Evolutionary conservation across 1,140 invertebrate genomes (phyloP).

Genomic region (Stratiolaelaps scimitus): DNA sequence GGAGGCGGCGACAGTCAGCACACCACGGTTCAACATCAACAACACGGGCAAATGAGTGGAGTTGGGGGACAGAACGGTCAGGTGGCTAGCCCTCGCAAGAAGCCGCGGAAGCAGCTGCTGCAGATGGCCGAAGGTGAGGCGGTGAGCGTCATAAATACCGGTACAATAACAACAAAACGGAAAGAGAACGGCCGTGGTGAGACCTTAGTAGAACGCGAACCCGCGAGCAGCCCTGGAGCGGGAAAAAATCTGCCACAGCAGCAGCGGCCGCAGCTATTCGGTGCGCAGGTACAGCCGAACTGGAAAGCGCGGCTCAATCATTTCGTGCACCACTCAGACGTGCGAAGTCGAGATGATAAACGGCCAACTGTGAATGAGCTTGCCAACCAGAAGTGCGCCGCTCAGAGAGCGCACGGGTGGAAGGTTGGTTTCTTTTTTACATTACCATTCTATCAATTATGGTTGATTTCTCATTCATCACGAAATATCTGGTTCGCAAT

Average conservation of each 20-base stretch:
- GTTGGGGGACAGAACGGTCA: not conserved
- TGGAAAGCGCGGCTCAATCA: slow-evolving; percentile 59
- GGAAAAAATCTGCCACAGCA: slow-evolving; percentile 34
- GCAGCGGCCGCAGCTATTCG: slow-evolving; percentile 41
- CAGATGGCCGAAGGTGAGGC: slow-evolving; percentile 38
- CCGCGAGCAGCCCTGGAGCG: slow-evolving; percentile 1
- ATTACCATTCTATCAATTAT: not conserved
- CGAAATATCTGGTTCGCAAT: too few relatives aligned
- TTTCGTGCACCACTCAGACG: slow-evolving; percentile 72
- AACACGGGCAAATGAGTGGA: too few relatives aligned
- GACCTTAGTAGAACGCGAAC: slow-evolving; percentile 27
- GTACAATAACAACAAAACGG: not conserved
- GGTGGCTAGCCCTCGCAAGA: slow-evolving; percentile 50
- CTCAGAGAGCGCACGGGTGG: slow-evolving; percentile 85
- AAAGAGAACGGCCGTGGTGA: slow-evolving; percentile 33
- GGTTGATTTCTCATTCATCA: not conserved
- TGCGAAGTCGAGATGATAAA: slow-evolving; percentile 64
- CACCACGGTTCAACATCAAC: too few relatives aligned
- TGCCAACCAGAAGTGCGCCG: slow-evolving; percentile 70
- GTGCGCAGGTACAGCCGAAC: slow-evolving; percentile 45
- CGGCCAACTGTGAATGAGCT: slow-evolving; percentile 69
- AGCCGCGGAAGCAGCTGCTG: slow-evolving; percentile 60
- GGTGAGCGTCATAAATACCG: not conserved
- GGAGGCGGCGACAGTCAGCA: not conserved
- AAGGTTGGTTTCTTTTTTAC: slow-evolving; percentile 51